These are phyloP conservation scores for Cryptocephalus moraei DNA, from an alignment of 2,888 invertebrate species.

Conservation along the genomic window DNA sequence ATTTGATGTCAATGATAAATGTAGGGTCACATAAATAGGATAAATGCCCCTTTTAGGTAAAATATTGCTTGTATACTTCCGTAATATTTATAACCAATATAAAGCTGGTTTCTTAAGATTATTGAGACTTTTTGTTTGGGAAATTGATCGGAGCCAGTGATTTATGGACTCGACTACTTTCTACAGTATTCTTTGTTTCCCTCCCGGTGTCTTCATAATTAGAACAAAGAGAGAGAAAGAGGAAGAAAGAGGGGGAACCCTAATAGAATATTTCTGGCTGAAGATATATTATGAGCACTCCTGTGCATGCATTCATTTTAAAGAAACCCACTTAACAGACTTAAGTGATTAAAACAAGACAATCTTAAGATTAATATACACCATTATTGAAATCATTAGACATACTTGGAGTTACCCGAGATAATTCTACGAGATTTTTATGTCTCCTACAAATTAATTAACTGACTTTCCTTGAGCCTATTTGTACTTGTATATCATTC, in stretches of 20 bases:
- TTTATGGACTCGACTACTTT: constrained; percentile 5
- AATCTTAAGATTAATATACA: constrained; percentile 19
- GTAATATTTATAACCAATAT: background rate
- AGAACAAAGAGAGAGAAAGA: constrained; percentile 3
- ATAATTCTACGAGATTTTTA: constrained; percentile 18
- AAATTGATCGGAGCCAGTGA: constrained; percentile 2
- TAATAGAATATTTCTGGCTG: constrained; percentile 15
- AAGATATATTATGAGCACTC: constrained; percentile 18
- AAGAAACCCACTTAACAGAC: constrained; percentile 11
- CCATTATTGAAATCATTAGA: constrained; percentile 20
- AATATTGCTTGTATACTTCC: constrained; percentile 6
- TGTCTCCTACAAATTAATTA: constrained; percentile 19
- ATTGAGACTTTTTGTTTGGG: background rate
- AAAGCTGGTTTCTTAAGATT: background rate
- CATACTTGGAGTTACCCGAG: constrained; percentile 18
- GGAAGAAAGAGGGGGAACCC: background rate
- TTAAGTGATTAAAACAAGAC: constrained; percentile 15
- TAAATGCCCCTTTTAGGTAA: constrained; percentile 6
- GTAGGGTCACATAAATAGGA: constrained; percentile 8
- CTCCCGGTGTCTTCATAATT: constrained; percentile 7
- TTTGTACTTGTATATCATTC: background rate
- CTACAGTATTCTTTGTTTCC: constrained; percentile 8
- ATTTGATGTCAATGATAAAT: constrained; percentile 9
- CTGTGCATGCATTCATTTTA: constrained; percentile 19
- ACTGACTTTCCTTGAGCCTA: constrained; percentile 14